Percentiles rank a stretch among this genome's conserved stretches.
phyloP scores from a whole-genome alignment of 2,113 vertebrate genomes.

The Paraplagusia blochii region DNA sequence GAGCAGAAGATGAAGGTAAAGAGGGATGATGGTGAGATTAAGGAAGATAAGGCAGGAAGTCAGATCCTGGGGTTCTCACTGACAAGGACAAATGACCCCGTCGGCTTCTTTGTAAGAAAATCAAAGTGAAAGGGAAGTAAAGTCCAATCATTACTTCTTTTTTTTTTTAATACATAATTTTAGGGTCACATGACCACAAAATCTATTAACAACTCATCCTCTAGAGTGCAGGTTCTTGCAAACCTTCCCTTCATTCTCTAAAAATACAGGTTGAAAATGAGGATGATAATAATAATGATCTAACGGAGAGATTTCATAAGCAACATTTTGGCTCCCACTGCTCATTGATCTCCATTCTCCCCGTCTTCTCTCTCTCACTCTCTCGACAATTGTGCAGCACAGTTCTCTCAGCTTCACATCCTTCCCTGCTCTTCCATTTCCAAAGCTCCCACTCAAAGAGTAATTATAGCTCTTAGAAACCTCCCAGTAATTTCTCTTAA shows the following conservation, averaged over 20 bases:
- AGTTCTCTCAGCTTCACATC: neutral
- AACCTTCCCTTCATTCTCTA: too few species aligned
- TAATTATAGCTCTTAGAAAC: neutral
- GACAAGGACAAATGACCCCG: slow-evolving; percentile 27
- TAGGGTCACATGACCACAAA: too few species aligned
- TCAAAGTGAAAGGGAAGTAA: too few species aligned
- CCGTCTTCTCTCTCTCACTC: neutral
- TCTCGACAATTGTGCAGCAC: too few species aligned
- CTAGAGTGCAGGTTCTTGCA: too few species aligned
- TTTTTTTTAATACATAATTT: neutral
- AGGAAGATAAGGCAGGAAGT: slow-evolving; percentile 39
- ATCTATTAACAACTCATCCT: too few species aligned
- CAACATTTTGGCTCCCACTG: neutral
- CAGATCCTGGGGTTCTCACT: slow-evolving; percentile 22
- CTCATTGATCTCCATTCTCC: neutral
- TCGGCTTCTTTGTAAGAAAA: slow-evolving; percentile 11
- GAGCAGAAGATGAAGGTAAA: slow-evolving; percentile 23
- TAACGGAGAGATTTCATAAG: neutral
- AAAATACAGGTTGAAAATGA: neutral
- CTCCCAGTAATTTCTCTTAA: slow-evolving; percentile 5
- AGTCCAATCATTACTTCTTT: slow-evolving; percentile 16
- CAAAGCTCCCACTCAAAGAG: neutral
- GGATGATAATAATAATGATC: too few species aligned
- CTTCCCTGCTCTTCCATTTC: slow-evolving; percentile 5
- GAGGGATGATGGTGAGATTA: slow-evolving; percentile 31